Conservation (phyloP, 2,797 vertebrate genomes). For the Anguilla megastoma region DNA sequence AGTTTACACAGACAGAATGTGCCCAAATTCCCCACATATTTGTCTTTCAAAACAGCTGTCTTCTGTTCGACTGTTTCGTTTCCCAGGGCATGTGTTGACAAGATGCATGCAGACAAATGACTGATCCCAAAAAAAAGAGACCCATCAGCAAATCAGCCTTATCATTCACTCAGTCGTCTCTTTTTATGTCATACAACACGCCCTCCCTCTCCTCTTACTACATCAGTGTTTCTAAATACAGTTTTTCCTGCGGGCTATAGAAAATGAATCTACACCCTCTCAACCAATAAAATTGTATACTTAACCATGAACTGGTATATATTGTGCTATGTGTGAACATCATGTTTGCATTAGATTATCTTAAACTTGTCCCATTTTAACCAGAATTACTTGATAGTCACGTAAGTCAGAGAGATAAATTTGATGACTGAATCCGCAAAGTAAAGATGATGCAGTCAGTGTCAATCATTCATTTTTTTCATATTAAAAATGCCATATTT, state of each 20-base stretch:
- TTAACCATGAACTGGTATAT: neutral
- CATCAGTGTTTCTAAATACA: neutral
- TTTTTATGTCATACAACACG: neutral
- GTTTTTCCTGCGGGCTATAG: too few relatives aligned
- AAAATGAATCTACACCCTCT: neutral
- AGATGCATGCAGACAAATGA: conserved; percentile 52
- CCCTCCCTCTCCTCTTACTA: neutral
- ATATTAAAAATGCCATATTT: too few relatives aligned
- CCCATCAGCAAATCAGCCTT: conserved; percentile 32
- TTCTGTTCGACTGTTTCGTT: conserved; percentile 51
- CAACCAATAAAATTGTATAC: neutral
- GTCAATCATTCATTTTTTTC: too few relatives aligned
- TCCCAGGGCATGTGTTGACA: conserved; percentile 62
- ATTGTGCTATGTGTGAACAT: neutral
- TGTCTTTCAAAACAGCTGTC: conserved; percentile 55
- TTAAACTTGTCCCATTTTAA: neutral
- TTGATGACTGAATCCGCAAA: neutral
- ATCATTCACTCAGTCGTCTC: conserved; percentile 3
- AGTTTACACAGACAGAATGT: conserved; percentile 43
- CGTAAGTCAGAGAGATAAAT: neutral
- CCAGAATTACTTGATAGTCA: neutral
- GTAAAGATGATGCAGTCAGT: neutral
- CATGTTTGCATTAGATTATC: neutral
- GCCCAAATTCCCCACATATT: conserved; percentile 57
- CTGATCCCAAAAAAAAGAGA: conserved; percentile 25